Conservation (phyloP, 2,888 invertebrate species). For the Latrodectus elegans region DNA sequence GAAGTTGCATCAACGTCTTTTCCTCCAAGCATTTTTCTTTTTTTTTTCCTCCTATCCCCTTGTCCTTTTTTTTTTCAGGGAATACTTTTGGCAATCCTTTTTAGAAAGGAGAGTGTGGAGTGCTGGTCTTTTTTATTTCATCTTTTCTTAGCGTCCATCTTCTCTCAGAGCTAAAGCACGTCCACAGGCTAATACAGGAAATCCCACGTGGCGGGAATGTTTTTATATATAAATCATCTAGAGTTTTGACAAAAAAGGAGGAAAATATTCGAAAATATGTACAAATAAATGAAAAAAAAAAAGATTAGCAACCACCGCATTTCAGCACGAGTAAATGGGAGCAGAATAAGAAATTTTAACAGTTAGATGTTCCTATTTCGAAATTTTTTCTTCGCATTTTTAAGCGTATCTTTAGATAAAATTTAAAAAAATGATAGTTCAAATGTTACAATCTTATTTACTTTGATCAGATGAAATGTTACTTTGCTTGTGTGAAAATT, state of each 20-base stretch:
- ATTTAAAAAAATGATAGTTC: too few species aligned
- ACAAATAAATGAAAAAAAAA: background rate
- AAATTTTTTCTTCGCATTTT: slow-evolving; percentile 10
- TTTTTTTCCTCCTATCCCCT: background rate
- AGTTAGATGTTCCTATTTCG: background rate
- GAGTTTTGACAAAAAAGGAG: background rate
- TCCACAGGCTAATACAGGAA: slow-evolving; percentile 11
- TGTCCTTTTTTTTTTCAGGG: background rate
- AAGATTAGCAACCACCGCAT: background rate
- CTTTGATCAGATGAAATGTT: too few species aligned
- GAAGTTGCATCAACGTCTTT: slow-evolving; percentile 5
- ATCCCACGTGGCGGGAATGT: slow-evolving; percentile 24
- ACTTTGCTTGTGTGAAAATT: too few species aligned
- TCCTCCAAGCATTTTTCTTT: background rate
- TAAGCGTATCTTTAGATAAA: background rate
- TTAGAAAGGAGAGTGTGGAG: background rate
- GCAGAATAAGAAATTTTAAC: slow-evolving; percentile 25
- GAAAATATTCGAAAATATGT: slow-evolving; percentile 8
- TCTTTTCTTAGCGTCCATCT: background rate
- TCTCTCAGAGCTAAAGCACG: background rate
- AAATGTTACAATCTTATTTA: too few species aligned
- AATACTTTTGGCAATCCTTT: slow-evolving; percentile 19
- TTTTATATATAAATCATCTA: slow-evolving; percentile 22
- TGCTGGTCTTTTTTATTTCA: background rate
- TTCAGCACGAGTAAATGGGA: slow-evolving; percentile 19